Base-by-base conservation (phyloP, 2,888 invertebrate species). In the Escarpia spicata region DNA sequence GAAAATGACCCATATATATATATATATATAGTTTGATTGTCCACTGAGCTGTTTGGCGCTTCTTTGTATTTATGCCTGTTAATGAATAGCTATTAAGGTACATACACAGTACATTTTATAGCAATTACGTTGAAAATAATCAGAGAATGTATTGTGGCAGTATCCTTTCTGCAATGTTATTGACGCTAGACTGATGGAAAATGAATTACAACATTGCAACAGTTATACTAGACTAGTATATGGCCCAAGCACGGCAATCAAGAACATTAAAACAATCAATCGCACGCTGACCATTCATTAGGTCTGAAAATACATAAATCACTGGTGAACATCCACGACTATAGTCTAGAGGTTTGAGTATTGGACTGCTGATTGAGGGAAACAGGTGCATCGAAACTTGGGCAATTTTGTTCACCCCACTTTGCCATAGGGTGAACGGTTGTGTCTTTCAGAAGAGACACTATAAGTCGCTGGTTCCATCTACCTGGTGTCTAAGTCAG, bases 291-390 rank as follows among this genome's bases (percentile, higher is more conserved):
- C 75, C 75, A 75, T n/a, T 75, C 75, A 75, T 75, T 75, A 75
- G 75, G 75, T 26, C 75, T 75, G 75, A n/a, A 75, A 75, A 75
- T n/a, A 75, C 75, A 75, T 75, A n/a, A 75, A 75, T 75, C 75
- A 75, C n/a, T 26, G 19, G 19, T n/a, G 26, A n/a, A n/a, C 26
- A 26, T 26, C 19, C 6, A n/a, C n/a, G 15, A 75, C n/a, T 26
- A 26, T 9, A 9, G 52, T 9, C 52, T 37, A 52, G 52, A 12
- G 52, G 52, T 15, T 15, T 0, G 9, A 12, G 52, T 9, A 52
- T 9, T 9, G 15, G 52, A 4, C 52, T 52, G 52, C 52, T 52
- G 52, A 52, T 15, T 9, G 10, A 52, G 52, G 2, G 12, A 12
- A 15, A 52, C 52, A 52, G 9, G 37, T 2, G 15, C 15, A 4